A percentile compares a stretch with the other conserved stretches of the same genome.
Evolutionary conservation across 2,113 vertebrate genomes (phyloP).

Genomic region (Paramormyrops kingsleyae): DNA sequence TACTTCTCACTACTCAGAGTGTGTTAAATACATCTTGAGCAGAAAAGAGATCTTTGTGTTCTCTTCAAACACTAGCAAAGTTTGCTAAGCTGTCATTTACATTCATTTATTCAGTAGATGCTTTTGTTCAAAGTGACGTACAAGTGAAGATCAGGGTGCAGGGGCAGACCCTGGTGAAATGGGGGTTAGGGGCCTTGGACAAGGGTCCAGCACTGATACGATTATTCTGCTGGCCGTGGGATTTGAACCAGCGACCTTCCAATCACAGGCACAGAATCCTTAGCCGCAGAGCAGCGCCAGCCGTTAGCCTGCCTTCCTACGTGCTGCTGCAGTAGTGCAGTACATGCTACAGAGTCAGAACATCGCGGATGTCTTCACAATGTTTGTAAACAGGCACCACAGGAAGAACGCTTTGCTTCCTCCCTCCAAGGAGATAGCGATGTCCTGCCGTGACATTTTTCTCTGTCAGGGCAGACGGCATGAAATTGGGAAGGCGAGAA

Average conservation of each 20-base stretch:
- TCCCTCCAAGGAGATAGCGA: not conserved
- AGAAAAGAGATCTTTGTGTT: not conserved
- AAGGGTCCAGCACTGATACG: not conserved
- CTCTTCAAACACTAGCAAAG: not conserved
- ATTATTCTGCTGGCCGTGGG: not conserved
- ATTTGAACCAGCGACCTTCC: not conserved
- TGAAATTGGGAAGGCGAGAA: conserved; percentile 2
- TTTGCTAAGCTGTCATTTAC: not conserved
- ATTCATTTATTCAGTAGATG: not conserved
- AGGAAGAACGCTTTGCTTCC: not conserved
- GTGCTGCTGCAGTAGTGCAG: not conserved
- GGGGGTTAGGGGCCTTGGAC: not conserved
- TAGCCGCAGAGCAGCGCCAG: not conserved
- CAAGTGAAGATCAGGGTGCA: not conserved
- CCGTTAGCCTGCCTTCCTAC: not conserved
- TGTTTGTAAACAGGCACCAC: not conserved
- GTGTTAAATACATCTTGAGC: not conserved
- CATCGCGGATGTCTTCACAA: not conserved
- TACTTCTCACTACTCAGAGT: not conserved
- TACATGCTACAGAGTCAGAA: not conserved
- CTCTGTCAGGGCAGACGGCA: not conserved
- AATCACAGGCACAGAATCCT: not conserved
- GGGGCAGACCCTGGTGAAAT: not conserved
- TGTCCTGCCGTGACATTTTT: conserved; percentile 1
- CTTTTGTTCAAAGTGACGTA: not conserved